These are phyloP conservation scores for Colletes gigas DNA, from an alignment of 1,140 invertebrate species.

Conservation along the genomic window DNA sequence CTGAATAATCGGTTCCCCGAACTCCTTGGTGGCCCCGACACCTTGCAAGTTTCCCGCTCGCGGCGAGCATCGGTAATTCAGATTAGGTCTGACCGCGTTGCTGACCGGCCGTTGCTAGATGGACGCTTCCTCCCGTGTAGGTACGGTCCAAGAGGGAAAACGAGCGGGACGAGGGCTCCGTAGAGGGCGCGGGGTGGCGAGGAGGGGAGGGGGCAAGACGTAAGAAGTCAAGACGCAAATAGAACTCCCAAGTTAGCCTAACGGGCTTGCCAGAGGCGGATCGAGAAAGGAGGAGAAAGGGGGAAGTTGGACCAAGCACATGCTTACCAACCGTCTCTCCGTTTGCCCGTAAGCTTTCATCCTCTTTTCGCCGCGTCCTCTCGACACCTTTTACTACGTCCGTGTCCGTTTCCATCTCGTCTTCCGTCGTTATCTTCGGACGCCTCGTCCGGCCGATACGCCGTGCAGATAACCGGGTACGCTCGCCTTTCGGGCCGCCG, in stretches of 20 bases:
- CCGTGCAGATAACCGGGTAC: not conserved
- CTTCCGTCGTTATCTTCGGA: constrained; percentile 5
- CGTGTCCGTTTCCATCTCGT: constrained; percentile 1
- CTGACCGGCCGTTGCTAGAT: constrained; percentile 69
- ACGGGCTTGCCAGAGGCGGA: constrained; percentile 76
- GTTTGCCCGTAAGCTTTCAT: constrained; percentile 45
- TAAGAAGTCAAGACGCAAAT: constrained; percentile 79
- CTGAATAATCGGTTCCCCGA: no score
- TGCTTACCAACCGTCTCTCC: constrained; percentile 64
- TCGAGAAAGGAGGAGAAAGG: constrained; percentile 54
- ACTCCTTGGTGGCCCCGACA: not conserved
- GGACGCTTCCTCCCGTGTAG: constrained; percentile 21
- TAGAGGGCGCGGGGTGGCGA: constrained; percentile 43
- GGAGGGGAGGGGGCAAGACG: constrained; percentile 63
- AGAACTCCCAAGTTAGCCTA: constrained; percentile 79
- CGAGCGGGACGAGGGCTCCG: constrained; percentile 30
- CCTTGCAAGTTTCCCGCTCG: constrained; percentile 43
- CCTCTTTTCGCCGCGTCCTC: constrained; percentile 51
- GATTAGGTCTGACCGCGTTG: constrained; percentile 71
- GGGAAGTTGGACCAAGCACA: constrained; percentile 67
- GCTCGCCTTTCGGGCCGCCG: not conserved
- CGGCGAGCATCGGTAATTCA: constrained; percentile 60
- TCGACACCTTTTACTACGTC: constrained; percentile 51
- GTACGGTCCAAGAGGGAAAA: constrained; percentile 61
- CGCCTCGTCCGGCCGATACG: not conserved